Conservation (phyloP, 1,140 invertebrate genomes). For the Pseudomyrmex sp. region DNA sequence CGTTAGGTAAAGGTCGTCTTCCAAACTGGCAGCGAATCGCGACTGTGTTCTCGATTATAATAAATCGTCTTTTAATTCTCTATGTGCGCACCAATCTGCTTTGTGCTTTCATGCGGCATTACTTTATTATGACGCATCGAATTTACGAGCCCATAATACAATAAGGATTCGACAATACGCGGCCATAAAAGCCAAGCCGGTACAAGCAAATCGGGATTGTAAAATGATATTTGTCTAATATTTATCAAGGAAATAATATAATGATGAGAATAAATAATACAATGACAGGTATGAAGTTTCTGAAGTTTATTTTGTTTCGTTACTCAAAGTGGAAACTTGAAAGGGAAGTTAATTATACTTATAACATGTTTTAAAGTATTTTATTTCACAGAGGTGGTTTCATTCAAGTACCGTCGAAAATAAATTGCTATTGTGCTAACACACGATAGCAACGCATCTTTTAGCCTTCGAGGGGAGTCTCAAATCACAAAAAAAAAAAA, state of each 20-base stretch:
- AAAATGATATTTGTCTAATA: background rate
- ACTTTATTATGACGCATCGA: constrained; percentile 9
- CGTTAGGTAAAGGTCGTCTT: constrained; percentile 41
- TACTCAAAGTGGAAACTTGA: background rate
- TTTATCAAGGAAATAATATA: background rate
- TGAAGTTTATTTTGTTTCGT: background rate
- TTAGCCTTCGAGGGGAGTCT: too few species aligned
- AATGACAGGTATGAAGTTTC: too few species aligned
- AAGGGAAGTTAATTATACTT: background rate
- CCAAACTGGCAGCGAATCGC: background rate
- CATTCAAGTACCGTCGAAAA: background rate
- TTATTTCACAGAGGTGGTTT: too few species aligned
- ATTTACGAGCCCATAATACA: constrained; percentile 11
- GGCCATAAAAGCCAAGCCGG: background rate
- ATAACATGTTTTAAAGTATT: too few species aligned
- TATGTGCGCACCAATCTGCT: constrained; percentile 11
- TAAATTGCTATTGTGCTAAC: background rate
- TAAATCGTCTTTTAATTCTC: constrained; percentile 48
- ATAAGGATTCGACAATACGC: background rate
- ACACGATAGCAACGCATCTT: background rate
- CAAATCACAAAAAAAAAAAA: too few species aligned
- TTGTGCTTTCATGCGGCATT: background rate
- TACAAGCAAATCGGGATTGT: constrained; percentile 10
- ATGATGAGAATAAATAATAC: background rate
- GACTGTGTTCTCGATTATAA: constrained; percentile 16